phyloP scores from a whole-genome alignment of 1,140 invertebrate species.

The Hypsibius dujardini region DNA sequence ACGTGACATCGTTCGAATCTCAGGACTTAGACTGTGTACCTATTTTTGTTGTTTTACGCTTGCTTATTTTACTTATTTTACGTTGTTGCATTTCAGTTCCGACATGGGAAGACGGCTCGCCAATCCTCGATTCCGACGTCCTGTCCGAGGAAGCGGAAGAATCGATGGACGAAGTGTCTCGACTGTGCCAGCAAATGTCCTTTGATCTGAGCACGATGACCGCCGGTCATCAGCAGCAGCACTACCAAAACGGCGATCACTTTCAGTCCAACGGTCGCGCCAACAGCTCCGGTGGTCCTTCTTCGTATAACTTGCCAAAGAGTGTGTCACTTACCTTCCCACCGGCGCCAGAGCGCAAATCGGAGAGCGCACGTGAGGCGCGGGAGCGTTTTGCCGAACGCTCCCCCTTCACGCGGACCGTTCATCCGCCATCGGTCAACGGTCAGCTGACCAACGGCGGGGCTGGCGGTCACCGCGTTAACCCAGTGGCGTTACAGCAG shows the following conservation, averaged over 20 bases:
- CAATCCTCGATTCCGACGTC: neutral
- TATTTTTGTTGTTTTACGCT: no score
- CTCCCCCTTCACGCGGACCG: neutral
- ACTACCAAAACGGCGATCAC: neutral
- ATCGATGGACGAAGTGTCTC: constrained; percentile 3
- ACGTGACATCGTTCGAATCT: no score
- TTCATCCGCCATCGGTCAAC: constrained; percentile 6
- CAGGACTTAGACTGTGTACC: no score
- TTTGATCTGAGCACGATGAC: constrained; percentile 13
- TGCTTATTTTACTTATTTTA: no score
- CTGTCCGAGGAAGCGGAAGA: constrained; percentile 7
- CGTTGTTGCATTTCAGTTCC: constrained; percentile 13
- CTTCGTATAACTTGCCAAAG: constrained; percentile 1
- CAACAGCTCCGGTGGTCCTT: neutral
- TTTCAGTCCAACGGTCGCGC: neutral
- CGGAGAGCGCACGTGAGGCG: neutral
- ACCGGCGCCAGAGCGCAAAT: neutral
- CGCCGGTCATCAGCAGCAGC: neutral
- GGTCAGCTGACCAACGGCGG: neutral
- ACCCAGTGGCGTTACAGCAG: no score
- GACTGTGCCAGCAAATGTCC: constrained; percentile 13
- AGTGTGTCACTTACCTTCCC: neutral
- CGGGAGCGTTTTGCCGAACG: constrained; percentile 5
- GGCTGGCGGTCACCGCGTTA: no score
- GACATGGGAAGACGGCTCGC: constrained; percentile 12